These are phyloP conservation scores for Megamerina dolium DNA, from an alignment of 2,888 invertebrate species.

Conservation along the genomic window DNA sequence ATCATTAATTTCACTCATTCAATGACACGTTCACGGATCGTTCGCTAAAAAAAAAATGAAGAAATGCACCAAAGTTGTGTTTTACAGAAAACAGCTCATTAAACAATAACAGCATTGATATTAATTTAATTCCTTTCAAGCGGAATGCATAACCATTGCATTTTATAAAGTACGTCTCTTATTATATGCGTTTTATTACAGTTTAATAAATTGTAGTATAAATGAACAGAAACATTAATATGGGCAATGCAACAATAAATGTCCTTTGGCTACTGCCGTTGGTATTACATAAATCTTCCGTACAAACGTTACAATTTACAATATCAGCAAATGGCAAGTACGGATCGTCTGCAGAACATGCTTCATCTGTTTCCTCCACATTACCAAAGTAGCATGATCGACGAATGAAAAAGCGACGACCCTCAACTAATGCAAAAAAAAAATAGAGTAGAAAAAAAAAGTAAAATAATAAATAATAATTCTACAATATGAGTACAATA, in stretches of 20 bases:
- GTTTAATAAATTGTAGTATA: too few relatives aligned
- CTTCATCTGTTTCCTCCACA: constrained; percentile 6
- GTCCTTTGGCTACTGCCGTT: constrained; percentile 1
- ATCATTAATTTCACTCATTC: too few relatives aligned
- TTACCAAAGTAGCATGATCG: constrained; percentile 32
- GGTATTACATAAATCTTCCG: constrained; percentile 31
- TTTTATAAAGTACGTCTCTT: too few relatives aligned
- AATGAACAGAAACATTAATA: too few relatives aligned
- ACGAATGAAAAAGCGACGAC: constrained; percentile 25
- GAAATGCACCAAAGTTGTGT: too few relatives aligned
- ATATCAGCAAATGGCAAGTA: constrained; percentile 26
- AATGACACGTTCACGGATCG: too few relatives aligned
- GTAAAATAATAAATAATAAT: not conserved
- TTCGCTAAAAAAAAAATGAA: too few relatives aligned
- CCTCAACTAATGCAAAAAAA: constrained; percentile 20
- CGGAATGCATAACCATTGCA: too few relatives aligned
- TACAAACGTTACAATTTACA: constrained; percentile 28
- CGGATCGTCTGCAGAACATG: constrained; percentile 29
- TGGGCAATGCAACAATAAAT: not conserved
- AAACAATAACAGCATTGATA: too few relatives aligned
- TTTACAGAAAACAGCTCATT: too few relatives aligned
- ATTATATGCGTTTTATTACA: too few relatives aligned
- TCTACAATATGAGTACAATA: not conserved
- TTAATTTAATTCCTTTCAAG: too few relatives aligned
- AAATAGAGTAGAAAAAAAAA: not conserved